Conservation (phyloP, 2,797 vertebrate genomes). For the Melanotaenia pygmaea region DNA sequence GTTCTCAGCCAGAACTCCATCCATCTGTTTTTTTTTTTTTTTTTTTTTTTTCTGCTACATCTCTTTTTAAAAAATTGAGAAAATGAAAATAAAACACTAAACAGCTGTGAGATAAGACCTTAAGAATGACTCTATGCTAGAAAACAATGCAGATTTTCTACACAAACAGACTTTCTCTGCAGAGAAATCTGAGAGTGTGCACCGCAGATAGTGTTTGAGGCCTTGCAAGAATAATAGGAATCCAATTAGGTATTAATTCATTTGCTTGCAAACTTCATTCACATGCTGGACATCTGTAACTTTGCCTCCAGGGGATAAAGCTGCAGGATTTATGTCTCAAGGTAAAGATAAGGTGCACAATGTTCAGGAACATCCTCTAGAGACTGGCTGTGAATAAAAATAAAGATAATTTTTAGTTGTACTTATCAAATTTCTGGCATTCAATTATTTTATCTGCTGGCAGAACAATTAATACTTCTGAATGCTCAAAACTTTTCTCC, state of each 20-base stretch:
- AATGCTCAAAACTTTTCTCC: slow-evolving; percentile 8
- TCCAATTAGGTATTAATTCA: slow-evolving; percentile 38
- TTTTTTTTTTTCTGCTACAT: too few relatives aligned
- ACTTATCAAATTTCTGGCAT: neutral
- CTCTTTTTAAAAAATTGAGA: too few relatives aligned
- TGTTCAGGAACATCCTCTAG: slow-evolving; percentile 1
- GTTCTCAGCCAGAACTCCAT: neutral
- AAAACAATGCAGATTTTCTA: neutral
- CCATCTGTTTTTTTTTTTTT: neutral
- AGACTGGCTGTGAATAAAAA: neutral
- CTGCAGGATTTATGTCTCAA: slow-evolving; percentile 13
- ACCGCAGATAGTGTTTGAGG: neutral
- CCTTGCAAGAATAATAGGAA: neutral
- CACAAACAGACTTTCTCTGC: neutral
- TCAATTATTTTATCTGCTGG: neutral
- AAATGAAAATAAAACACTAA: neutral
- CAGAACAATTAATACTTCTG: slow-evolving; percentile 19
- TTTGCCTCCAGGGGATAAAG: slow-evolving; percentile 1
- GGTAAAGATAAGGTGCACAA: neutral
- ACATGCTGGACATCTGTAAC: slow-evolving; percentile 12
- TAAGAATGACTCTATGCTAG: neutral
- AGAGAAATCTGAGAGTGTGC: neutral
- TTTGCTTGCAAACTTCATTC: slow-evolving; percentile 35
- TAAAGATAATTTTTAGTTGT: slow-evolving; percentile 1
- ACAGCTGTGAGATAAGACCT: neutral